phyloP scores from a whole-genome alignment of 2,113 vertebrate species.

The Accipiter virgatus region DNA sequence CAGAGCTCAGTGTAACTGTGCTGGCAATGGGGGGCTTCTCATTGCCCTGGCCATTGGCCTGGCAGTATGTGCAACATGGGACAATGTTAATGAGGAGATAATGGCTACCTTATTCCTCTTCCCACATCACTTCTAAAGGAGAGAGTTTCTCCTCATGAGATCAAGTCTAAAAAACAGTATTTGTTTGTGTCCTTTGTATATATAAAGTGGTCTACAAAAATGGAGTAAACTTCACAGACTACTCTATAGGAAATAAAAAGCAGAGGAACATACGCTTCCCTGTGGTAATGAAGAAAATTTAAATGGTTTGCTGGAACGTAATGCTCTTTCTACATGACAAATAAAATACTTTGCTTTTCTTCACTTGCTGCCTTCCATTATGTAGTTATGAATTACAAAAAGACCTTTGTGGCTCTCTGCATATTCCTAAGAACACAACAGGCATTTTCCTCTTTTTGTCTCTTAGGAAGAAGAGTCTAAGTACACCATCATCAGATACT shows the following conservation, averaged over 20 bases:
- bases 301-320: background rate
- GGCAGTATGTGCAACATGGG: background rate
- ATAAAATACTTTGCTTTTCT: background rate
- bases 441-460: background rate
- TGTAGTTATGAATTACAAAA: background rate
- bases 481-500: background rate
- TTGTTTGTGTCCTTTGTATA: background rate
- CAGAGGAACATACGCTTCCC: background rate
- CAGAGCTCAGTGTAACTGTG: background rate
- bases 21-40: background rate
- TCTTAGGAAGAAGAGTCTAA: background rate
- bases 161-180: background rate
- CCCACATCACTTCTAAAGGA: background rate
- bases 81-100: background rate
- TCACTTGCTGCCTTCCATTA: background rate
- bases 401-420: background rate
- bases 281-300: background rate
- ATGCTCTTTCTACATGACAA: background rate
- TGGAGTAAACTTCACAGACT: background rate
- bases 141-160: background rate
- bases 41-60: background rate
- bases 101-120: background rate
- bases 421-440: background rate
- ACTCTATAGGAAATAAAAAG: background rate
- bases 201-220: background rate